Base-by-base conservation (phyloP, 2,888 invertebrate species). In the Drosophila bunnanda region DNA sequence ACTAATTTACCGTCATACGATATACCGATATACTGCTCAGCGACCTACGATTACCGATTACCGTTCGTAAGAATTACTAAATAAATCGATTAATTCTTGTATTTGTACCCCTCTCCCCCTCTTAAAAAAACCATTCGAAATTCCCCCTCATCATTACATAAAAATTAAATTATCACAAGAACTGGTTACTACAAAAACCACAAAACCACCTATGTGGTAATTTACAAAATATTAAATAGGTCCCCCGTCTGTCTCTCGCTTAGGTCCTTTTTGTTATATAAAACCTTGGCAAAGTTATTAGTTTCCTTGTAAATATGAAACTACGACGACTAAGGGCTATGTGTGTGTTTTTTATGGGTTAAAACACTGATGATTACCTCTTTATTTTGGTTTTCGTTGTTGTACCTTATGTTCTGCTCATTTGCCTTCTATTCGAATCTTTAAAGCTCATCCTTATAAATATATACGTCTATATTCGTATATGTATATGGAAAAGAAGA, bases 371-470 rank as follows among this genome's bases (percentile, higher is more conserved):
- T 50, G 20, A 41, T 25, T 59, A 50, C 20, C 30, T 34, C 4
- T 9, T 50, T 20, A 41, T n/a, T 50, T 50, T 17, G 13, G 25
- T 64, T 50, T 50, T 22, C 22, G 66, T 59, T 41, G 20, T 52
- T 57, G 34, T 48, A 44, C 48, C n/a, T 66, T 38, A 58, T 61
- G 53, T 75, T 69, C 44, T 72, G 61, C 64, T 62, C 62, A 57
- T 74, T 79, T 46, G 28, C 44, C 50, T 58, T 66, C 20, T 46
- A 25, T 46, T 53, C 20, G 13, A 28, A 22, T 53, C 39, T n/a
- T 52, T 20, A 28, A 58, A 72, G 75, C 54, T 58, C 53, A 64
- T 50, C n/a, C 43, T 28, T 48, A 44, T 48, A 39, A 17, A 25
- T 57, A 34, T 32, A 34, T 25, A 32, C 10, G 2, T 32, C 10